phyloP scores from a whole-genome alignment of 2,888 invertebrate genomes.

The Tipula lateralis region DNA sequence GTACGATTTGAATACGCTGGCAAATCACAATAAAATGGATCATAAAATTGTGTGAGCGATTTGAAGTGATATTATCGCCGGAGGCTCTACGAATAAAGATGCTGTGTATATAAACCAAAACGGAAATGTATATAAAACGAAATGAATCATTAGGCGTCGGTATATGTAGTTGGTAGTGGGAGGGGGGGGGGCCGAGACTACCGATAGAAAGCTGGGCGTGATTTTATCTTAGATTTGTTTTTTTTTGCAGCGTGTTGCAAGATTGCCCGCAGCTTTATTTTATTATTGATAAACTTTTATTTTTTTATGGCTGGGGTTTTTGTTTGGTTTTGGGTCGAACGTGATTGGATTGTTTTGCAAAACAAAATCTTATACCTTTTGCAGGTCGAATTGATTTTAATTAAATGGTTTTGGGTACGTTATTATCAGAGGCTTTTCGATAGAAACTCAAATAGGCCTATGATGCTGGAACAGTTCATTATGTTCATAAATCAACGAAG shows the following conservation, averaged over 20 bases:
- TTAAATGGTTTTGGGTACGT: no score
- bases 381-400: no score
- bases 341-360: no score
- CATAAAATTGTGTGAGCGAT: not conserved
- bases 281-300: not conserved
- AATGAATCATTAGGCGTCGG: not conserved
- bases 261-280: not conserved
- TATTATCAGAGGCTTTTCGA: no score
- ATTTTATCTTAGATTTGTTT: not conserved
- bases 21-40: not conserved
- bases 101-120: not conserved
- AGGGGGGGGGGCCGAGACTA: not conserved
- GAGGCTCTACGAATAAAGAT: not conserved
- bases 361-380: no score
- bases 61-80: not conserved
- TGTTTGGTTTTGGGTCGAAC: not conserved
- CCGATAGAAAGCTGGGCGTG: not conserved
- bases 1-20: not conserved
- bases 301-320: not conserved
- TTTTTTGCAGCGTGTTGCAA: not conserved
- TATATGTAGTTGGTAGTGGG: not conserved
- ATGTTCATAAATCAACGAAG: no score
- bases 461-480: no score
- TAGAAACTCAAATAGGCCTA: no score
- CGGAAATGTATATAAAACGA: not conserved